Conservation (phyloP, 2,113 vertebrate genomes). For the Rhagologus leucostigma region DNA sequence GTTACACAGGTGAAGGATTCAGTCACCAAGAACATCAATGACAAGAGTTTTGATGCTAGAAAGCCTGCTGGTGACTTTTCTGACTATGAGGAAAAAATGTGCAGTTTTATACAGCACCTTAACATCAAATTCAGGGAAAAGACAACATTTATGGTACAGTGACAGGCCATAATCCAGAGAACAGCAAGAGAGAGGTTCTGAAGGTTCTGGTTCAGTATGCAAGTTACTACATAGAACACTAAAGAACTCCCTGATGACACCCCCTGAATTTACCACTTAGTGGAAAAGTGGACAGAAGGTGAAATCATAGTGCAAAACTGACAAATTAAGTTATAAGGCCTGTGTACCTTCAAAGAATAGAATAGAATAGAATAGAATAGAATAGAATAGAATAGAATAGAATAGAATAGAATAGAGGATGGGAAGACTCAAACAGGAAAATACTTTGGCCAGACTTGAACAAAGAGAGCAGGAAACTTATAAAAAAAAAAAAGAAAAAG, state of each 20-base stretch:
- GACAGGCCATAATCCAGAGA: not conserved
- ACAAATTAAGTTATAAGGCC: not conserved
- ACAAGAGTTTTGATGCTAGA: not conserved
- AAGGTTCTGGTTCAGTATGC: not conserved
- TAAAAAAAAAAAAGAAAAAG: too few relatives aligned
- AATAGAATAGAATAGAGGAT: not conserved
- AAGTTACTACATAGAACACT: not conserved
- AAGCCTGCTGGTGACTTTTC: not conserved
- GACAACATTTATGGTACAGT: not conserved
- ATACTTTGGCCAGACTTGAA: not conserved
- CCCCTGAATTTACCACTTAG: not conserved
- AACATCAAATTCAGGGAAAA: not conserved
- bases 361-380: not conserved
- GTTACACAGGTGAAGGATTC: not conserved
- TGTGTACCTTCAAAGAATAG: not conserved
- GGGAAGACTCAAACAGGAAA: too few relatives aligned
- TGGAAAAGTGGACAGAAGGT: not conserved
- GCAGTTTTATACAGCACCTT: not conserved
- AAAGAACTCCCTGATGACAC: not conserved
- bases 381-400: not conserved
- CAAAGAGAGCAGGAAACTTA: not conserved
- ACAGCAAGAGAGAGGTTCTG: not conserved
- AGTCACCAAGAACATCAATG: fast-evolving
- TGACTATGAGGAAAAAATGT: not conserved
- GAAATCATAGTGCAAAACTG: not conserved